Evolutionary conservation across 2,888 invertebrate genomes (phyloP).

Genomic region (Eledona agricola): DNA sequence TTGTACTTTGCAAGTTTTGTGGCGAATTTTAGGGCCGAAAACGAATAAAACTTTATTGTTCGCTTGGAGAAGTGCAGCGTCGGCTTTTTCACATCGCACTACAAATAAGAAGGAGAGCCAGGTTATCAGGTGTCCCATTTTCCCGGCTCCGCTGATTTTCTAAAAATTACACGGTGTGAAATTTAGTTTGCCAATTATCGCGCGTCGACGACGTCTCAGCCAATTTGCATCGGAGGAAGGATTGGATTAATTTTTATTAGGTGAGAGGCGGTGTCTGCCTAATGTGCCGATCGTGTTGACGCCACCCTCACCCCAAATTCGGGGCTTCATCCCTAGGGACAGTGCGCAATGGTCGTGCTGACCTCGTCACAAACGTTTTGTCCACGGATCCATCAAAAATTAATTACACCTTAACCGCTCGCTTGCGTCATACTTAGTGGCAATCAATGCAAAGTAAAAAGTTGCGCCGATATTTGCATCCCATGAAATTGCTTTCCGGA

Average conservation of each 20-base stretch:
- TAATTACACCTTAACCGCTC: slow-evolving; percentile 12
- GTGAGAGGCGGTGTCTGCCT: slow-evolving; percentile 21
- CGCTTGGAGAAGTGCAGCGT: slow-evolving; percentile 18
- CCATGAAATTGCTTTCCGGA: too few species aligned
- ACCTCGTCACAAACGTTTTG: slow-evolving; percentile 17
- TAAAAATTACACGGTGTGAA: slow-evolving; percentile 24
- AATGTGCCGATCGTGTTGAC: slow-evolving; percentile 16
- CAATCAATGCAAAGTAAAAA: too few species aligned
- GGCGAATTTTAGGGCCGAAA: slow-evolving; percentile 17
- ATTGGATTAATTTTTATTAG: slow-evolving; percentile 30
- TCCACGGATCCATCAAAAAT: slow-evolving; percentile 15
- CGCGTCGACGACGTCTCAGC: slow-evolving; percentile 23
- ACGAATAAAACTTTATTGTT: slow-evolving; percentile 22
- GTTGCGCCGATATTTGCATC: too few species aligned
- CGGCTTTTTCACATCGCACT: slow-evolving; percentile 16
- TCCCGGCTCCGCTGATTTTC: slow-evolving; percentile 7
- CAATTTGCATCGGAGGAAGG: slow-evolving; percentile 24
- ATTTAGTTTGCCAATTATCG: slow-evolving; percentile 21
- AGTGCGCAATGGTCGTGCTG: slow-evolving; percentile 7
- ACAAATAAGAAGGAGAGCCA: too few species aligned
- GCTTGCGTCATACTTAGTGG: too few species aligned
- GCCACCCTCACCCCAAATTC: slow-evolving; percentile 10
- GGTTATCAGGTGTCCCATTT: slow-evolving; percentile 27
- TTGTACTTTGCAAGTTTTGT: slow-evolving; percentile 3
- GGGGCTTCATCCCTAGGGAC: slow-evolving; percentile 10